phyloP scores from a whole-genome alignment of 2,888 invertebrate species.

The Microctonus aethiopoides region DNA sequence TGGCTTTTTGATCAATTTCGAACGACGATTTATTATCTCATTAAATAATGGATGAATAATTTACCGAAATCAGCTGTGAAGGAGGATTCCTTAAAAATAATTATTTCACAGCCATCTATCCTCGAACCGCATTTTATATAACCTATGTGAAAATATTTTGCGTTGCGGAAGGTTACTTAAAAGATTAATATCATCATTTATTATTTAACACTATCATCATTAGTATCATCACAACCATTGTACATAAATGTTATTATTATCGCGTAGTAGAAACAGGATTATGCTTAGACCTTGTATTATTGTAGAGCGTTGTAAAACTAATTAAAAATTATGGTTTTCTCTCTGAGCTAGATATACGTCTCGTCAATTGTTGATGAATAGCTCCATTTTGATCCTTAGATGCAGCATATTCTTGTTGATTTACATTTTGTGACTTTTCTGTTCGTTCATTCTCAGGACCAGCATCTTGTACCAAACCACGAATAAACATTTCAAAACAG shows the following conservation, averaged over 20 bases:
- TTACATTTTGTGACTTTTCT: neutral
- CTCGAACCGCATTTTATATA: too few relatives aligned
- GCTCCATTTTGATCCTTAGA: conserved; percentile 53
- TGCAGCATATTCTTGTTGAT: conserved; percentile 37
- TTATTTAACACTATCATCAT: conserved; percentile 24
- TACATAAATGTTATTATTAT: conserved; percentile 16
- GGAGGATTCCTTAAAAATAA: too few relatives aligned
- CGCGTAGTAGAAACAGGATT: neutral
- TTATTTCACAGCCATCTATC: too few relatives aligned
- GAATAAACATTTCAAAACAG: conserved; percentile 75
- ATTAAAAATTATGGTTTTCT: conserved; percentile 58
- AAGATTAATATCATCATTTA: neutral
- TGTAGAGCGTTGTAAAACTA: neutral
- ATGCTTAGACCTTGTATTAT: neutral
- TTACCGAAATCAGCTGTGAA: too few relatives aligned
- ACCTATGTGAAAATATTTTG: too few relatives aligned
- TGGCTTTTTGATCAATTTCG: too few relatives aligned
- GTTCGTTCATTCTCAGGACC: conserved; percentile 66
- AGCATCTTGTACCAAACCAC: conserved; percentile 77
- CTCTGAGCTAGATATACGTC: conserved; percentile 63
- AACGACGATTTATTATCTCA: too few relatives aligned
- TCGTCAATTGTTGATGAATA: conserved; percentile 61
- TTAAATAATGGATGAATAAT: too few relatives aligned
- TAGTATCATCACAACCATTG: conserved; percentile 32
- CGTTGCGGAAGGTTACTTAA: too few relatives aligned